Conservation (phyloP, 2,797 vertebrate species). For the Atherinosoma microstoma region DNA sequence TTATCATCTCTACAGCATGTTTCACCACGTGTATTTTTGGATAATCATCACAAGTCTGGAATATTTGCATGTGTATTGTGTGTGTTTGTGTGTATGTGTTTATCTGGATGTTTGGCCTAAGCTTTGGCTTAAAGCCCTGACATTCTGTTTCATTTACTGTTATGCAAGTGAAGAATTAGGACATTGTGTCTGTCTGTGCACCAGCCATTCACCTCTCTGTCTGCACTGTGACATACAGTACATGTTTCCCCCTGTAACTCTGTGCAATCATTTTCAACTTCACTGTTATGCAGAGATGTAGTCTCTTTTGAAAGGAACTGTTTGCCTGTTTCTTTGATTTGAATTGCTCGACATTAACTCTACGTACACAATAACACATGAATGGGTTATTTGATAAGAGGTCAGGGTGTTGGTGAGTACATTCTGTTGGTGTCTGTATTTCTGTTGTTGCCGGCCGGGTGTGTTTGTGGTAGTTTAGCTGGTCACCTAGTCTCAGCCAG, state of each 20-base stretch:
- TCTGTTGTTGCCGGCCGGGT: too few relatives aligned
- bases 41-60: conserved; percentile 45
- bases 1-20: conserved; percentile 56
- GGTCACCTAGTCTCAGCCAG: too few relatives aligned
- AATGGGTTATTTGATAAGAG: not conserved
- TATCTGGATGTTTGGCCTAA: conserved; percentile 39
- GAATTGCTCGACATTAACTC: not conserved
- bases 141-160: conserved; percentile 73
- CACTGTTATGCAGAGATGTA: not conserved
- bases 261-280: conserved; percentile 33
- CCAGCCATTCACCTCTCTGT: conserved; percentile 42
- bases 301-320: not conserved
- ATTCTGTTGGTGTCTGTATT: too few relatives aligned
- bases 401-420: not conserved
- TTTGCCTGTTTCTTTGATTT: conserved; percentile 1
- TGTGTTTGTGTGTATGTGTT: conserved; percentile 16
- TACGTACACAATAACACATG: not conserved
- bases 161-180: conserved; percentile 73
- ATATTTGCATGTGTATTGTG: conserved; percentile 1
- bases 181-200: conserved; percentile 63
- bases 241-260: conserved; percentile 26
- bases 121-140: conserved; percentile 54
- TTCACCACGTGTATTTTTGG: conserved; percentile 57
- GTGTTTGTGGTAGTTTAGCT: too few relatives aligned
- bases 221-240: conserved; percentile 16